Conservation (phyloP, 2,113 vertebrate species). For the Apeltes quadracus region DNA sequence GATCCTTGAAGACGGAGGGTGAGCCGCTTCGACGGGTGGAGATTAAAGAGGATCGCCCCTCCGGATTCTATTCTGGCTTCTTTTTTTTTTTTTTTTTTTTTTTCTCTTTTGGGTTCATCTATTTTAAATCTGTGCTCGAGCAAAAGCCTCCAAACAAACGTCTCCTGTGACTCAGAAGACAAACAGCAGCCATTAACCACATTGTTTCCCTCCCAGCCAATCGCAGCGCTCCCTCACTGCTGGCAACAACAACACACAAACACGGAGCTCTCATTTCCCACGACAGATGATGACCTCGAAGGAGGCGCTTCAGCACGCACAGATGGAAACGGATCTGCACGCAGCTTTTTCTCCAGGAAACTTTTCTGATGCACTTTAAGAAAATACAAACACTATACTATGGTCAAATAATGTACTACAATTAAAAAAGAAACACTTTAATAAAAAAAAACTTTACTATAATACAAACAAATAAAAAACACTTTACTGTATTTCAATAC, state of each 20-base stretch:
- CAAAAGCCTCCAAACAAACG: neutral
- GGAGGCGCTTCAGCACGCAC: conserved; percentile 41
- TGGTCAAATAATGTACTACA: neutral
- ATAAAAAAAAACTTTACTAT: neutral
- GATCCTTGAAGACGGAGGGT: neutral
- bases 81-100: neutral
- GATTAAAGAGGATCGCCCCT: conserved; percentile 16
- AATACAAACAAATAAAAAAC: neutral
- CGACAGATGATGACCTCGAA: conserved; percentile 63
- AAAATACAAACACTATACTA: neutral
- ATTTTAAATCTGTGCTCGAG: neutral
- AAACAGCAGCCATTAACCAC: conserved; percentile 18
- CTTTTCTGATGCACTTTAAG: neutral
- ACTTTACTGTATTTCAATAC: neutral
- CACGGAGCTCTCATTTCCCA: conserved; percentile 59
- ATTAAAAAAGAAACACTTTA: neutral
- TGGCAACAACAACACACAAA: conserved; percentile 16
- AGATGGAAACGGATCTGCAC: conserved; percentile 33
- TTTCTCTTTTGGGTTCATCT: neutral
- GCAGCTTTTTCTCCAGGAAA: neutral
- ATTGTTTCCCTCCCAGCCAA: conserved; percentile 28
- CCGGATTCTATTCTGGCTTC: neutral
- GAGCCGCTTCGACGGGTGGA: conserved; percentile 4
- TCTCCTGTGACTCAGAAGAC: conserved; percentile 37
- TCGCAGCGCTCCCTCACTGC: neutral